Evolutionary conservation across 2,888 invertebrate genomes (phyloP).

Genomic region (Hydriomena furcata): DNA sequence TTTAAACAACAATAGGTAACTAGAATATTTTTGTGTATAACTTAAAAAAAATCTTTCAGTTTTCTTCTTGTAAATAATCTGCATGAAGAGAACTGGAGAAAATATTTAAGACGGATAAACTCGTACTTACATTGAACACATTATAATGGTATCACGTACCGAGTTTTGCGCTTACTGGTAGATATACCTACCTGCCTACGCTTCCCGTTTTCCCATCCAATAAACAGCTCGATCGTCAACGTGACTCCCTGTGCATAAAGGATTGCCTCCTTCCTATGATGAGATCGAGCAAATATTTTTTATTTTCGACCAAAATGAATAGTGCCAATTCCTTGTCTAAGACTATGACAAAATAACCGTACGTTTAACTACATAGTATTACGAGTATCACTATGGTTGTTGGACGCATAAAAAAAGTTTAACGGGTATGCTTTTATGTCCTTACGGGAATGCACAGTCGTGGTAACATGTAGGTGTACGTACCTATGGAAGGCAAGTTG

Average conservation of each 20-base stretch:
- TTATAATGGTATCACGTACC: constrained; percentile 29
- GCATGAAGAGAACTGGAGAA: neutral
- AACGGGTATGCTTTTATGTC: too few species aligned
- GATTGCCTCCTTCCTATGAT: constrained; percentile 13
- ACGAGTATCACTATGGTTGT: too few species aligned
- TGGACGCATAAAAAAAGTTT: too few species aligned
- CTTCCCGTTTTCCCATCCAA: constrained; percentile 36
- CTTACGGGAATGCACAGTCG: too few species aligned
- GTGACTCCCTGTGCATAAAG: constrained; percentile 47
- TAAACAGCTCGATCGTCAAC: constrained; percentile 42
- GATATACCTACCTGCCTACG: constrained; percentile 10
- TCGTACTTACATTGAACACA: constrained; percentile 9
- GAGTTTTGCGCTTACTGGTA: constrained; percentile 6
- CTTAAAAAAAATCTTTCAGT: too few species aligned
- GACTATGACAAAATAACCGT: too few species aligned
- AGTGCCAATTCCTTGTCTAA: too few species aligned
- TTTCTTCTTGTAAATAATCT: too few species aligned
- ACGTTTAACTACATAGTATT: too few species aligned
- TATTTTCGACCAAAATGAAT: too few species aligned
- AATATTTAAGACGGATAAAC: neutral
- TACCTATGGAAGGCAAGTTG: too few species aligned
- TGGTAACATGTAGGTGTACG: too few species aligned
- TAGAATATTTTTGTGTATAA: neutral
- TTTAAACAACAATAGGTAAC: neutral
- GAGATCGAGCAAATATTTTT: neutral